phyloP scores from a whole-genome alignment of 35 echinoderm and acorn worm genomes.

The Chiridota heheva region DNA sequence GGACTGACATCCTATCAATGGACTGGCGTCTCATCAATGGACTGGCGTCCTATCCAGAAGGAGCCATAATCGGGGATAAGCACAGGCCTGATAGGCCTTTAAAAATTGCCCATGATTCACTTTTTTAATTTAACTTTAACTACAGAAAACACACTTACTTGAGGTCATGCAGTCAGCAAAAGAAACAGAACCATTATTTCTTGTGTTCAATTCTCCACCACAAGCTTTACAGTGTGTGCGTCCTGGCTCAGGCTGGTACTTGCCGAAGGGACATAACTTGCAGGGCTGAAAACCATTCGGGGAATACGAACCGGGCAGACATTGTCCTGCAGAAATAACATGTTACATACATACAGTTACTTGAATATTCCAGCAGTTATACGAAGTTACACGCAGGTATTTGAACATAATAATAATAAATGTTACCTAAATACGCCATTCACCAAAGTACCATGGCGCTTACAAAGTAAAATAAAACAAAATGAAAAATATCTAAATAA shows the following conservation, averaged over 20 bases:
- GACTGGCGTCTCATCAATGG: no score
- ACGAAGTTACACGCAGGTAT: neutral
- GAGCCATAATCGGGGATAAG: no score
- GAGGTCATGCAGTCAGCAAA: constrained; percentile 70
- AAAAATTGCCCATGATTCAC: no score
- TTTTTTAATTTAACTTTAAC: no score
- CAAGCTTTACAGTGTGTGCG: constrained; percentile 76
- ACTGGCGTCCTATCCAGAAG: no score
- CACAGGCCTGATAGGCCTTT: no score
- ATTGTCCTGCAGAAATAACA: constrained; percentile 65
- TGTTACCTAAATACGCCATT: no score
- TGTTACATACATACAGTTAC: neutral
- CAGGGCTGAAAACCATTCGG: constrained; percentile 78
- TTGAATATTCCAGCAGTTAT: neutral
- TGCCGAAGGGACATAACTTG: constrained; percentile 65
- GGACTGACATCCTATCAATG: no score
- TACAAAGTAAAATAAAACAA: no score
- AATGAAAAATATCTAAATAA: no score
- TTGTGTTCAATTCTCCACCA: constrained; percentile 73
- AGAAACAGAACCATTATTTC: constrained; percentile 48
- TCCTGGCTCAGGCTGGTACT: constrained; percentile 82
- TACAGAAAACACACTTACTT: constrained; percentile 37
- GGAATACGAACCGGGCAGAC: constrained; percentile 73
- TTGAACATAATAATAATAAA: no score
- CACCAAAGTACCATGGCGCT: no score